phyloP scores from a whole-genome alignment of 2,113 vertebrate species.

The Epinephelus fuscoguttatus region DNA sequence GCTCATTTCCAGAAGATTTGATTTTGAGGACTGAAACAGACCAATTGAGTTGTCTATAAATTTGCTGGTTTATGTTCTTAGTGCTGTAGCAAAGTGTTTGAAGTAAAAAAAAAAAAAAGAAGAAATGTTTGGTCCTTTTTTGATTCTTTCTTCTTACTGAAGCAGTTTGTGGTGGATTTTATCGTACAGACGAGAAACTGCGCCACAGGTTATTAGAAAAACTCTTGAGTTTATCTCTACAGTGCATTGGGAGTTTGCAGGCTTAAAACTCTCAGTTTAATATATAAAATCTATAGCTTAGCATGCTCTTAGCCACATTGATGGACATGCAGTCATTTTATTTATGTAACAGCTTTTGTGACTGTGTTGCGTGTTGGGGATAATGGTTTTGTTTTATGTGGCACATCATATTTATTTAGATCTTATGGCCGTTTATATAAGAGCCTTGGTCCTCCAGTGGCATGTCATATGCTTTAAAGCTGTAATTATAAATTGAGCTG shows the following conservation, averaged over 20 bases:
- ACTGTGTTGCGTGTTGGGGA: background rate
- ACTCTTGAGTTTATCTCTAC: conserved; percentile 4
- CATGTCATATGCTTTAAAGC: background rate
- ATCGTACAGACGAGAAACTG: background rate
- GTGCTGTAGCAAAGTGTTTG: background rate
- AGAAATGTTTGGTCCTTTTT: background rate
- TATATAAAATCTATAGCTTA: background rate
- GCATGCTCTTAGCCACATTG: background rate
- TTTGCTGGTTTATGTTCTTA: too few relatives aligned
- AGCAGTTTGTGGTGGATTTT: background rate
- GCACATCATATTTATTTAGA: background rate
- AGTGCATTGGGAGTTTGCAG: background rate
- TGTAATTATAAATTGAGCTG: background rate
- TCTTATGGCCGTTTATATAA: background rate
- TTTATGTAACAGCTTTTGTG: conserved; percentile 16
- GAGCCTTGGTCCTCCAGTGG: background rate
- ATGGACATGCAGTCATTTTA: too few relatives aligned
- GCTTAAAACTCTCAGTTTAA: background rate
- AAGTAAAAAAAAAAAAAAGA: background rate
- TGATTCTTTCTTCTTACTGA: background rate
- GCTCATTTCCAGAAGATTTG: conserved; percentile 7
- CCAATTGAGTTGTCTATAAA: background rate
- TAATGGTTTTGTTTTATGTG: background rate
- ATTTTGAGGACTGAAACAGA: background rate
- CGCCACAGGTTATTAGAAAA: background rate